Percentiles rank a stretch among this genome's conserved stretches.
These are phyloP conservation scores for Strigamia transsilvanica DNA, from an alignment of 2,888 invertebrate genomes.

Conservation along the genomic window DNA sequence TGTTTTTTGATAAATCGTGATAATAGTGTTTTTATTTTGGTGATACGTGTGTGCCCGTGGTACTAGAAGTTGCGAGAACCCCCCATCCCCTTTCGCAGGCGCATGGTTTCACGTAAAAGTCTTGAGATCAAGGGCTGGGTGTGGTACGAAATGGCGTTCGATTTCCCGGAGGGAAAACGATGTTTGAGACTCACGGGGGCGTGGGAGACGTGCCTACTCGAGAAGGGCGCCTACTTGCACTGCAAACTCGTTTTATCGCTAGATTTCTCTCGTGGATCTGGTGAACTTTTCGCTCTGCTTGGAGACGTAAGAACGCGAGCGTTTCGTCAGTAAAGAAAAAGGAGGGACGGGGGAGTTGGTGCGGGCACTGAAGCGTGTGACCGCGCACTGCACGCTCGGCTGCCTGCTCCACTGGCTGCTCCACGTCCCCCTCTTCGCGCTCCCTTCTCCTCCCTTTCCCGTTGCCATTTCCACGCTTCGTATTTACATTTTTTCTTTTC, in stretches of 20 bases:
- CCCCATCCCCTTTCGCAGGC: too few relatives aligned
- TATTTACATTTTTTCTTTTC: slow-evolving; percentile 58
- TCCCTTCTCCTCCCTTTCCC: slow-evolving; percentile 4
- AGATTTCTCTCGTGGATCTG: slow-evolving; percentile 67
- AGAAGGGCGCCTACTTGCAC: slow-evolving; percentile 35
- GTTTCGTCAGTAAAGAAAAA: slow-evolving; percentile 43
- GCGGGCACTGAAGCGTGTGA: slow-evolving; percentile 52
- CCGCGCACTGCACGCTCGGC: slow-evolving; percentile 51
- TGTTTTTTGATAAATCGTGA: too few relatives aligned
- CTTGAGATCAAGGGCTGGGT: background rate
- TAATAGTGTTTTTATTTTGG: too few relatives aligned
- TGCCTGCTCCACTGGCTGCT: slow-evolving; percentile 31
- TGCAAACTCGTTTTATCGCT: background rate
- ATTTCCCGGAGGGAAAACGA: slow-evolving; percentile 6
- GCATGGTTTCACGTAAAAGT: background rate
- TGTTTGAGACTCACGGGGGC: slow-evolving; percentile 16
- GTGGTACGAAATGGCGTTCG: slow-evolving; percentile 12
- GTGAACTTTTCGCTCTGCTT: slow-evolving; percentile 74
- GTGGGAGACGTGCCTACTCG: slow-evolving; percentile 17
- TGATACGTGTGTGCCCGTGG: too few relatives aligned
- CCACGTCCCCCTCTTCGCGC: slow-evolving; percentile 16
- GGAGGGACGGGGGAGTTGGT: background rate
- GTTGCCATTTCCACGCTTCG: slow-evolving; percentile 44
- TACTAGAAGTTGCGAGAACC: too few relatives aligned
- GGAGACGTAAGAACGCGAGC: slow-evolving; percentile 30